Conservation (phyloP, 2,888 invertebrate species). For the Tetrapedia diversipes region DNA sequence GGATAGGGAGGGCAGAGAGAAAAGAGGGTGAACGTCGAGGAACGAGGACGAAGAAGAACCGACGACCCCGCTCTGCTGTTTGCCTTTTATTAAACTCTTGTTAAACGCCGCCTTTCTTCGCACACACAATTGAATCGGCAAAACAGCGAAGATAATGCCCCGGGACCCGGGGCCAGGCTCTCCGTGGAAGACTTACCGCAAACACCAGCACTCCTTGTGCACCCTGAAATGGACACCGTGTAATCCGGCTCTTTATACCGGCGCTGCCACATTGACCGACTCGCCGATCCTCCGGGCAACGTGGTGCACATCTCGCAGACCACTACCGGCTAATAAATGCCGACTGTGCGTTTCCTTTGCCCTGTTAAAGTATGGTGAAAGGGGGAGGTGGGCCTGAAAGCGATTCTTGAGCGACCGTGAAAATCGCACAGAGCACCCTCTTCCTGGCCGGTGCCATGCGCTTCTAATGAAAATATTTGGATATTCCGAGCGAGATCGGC, state of each 20-base stretch:
- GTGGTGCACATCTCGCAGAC: slow-evolving; percentile 53
- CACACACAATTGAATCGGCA: slow-evolving; percentile 82
- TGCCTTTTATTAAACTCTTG: slow-evolving; percentile 83
- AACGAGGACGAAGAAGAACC: slow-evolving; percentile 37
- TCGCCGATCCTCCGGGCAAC: slow-evolving; percentile 35
- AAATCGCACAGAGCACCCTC: slow-evolving; percentile 49
- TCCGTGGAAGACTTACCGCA: slow-evolving; percentile 67
- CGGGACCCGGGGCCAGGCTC: slow-evolving; percentile 38
- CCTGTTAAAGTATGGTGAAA: no score
- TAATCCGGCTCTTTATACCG: slow-evolving; percentile 79
- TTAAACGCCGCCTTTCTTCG: slow-evolving; percentile 81
- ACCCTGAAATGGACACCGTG: slow-evolving; percentile 80
- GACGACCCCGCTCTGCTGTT: slow-evolving; percentile 75
- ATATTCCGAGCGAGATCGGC: slow-evolving; percentile 67
- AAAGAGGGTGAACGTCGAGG: slow-evolving; percentile 11
- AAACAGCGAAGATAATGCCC: slow-evolving; percentile 81
- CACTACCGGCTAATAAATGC: slow-evolving; percentile 49
- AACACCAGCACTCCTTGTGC: slow-evolving; percentile 70
- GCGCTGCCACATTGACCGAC: slow-evolving; percentile 57
- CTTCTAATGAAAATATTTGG: slow-evolving; percentile 77
- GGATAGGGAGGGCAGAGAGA: slow-evolving; percentile 1
- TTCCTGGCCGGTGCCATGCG: slow-evolving; percentile 11
- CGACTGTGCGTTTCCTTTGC: slow-evolving; percentile 1
- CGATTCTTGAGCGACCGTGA: slow-evolving; percentile 54
- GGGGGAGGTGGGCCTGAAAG: slow-evolving; percentile 9